A percentile compares a stretch with the other conserved stretches of the same genome.
Evolutionary conservation across 2,113 vertebrate species (phyloP).

Genomic region (Origma solitaria): DNA sequence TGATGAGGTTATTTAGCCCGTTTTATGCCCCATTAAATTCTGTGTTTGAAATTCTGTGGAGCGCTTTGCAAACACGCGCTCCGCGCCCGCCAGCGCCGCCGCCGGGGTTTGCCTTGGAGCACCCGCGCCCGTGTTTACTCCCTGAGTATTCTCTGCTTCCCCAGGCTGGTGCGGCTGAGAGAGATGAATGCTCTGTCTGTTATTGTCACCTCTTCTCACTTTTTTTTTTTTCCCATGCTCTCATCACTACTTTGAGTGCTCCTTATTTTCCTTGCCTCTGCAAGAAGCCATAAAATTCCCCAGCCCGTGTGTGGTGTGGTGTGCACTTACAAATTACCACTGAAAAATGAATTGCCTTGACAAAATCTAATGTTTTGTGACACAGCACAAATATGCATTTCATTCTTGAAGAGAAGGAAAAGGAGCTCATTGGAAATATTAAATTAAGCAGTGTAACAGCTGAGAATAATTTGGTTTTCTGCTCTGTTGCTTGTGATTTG

Average conservation of each 20-base stretch:
- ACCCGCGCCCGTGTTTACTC: neutral
- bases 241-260: neutral
- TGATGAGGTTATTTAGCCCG: slow-evolving; percentile 35
- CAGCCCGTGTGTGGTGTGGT: slow-evolving; percentile 47
- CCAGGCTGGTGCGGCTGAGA: neutral
- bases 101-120: neutral
- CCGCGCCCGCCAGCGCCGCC: neutral
- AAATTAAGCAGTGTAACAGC: slow-evolving; percentile 97
- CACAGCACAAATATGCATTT: slow-evolving; percentile 87
- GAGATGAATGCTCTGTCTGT: neutral
- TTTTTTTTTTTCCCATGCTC: neutral
- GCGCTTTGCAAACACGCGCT: neutral
- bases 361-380: slow-evolving; percentile 92
- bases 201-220: neutral
- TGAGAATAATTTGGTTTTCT: slow-evolving; percentile 99
- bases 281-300: slow-evolving; percentile 42
- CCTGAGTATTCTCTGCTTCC: neutral
- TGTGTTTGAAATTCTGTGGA: neutral
- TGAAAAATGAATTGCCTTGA: slow-evolving; percentile 83
- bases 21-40: slow-evolving; percentile 47
- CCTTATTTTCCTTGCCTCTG: slow-evolving; percentile 22
- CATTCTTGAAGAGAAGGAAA: slow-evolving; percentile 76
- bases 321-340: slow-evolving; percentile 80
- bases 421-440: slow-evolving; percentile 93
- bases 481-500: slow-evolving; percentile 88